Evolutionary conservation across 2,797 vertebrate genomes (phyloP), one percentile per base, ranked within the genome.

Genomic region (Eulemur rubriventer): DNA sequence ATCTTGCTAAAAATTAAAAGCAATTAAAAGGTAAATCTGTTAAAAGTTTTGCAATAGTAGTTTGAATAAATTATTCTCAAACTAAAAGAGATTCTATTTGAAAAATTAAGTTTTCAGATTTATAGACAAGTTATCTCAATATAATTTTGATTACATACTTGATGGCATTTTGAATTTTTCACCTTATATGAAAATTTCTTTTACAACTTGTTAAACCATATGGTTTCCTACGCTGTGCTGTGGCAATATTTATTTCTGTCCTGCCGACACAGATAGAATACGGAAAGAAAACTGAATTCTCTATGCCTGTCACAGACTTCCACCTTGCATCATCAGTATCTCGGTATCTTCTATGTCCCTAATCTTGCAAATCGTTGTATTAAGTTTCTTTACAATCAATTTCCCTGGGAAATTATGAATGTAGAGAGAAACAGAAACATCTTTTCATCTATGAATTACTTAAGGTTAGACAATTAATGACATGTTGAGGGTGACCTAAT

Each of bases 401-500:
- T 90, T 76, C 72, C 18, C 65, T 46, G 86, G 67, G 76, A 89
- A 84, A 89, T 38, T 57, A 41, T 52, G 22, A 92, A 35, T 46
- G 2, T 2, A 91, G n/a, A 85, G 41, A 89, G 63, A n/a, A 92
- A 94, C 3, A 92, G 76, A 81, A 87, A 38, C 16, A 82, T 78
- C 48, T 72, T 73, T 80, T 76, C 17, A 11, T 18, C 70, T 61
- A 43, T 94, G 43, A 38, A 89, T 79, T 69, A 48, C 38, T 93
- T 87, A 89, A 67, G 59, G 41, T 38, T 90, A 89, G 38, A 65
- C 13, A 87, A 95, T 48, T 84, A n/a, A 75, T 88, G 41, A 70
- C 52, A 18, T 35, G 18, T 9, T 76, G 46, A 96, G 28, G 26
- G 26, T 48, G 6, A 9, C 24, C 57, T 65, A 85, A 87, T 22